Percentiles rank a stretch among this genome's conserved stretches.
Evolutionary conservation across 2,888 invertebrate genomes (phyloP).

Genomic region (Nomada lathburiana): DNA sequence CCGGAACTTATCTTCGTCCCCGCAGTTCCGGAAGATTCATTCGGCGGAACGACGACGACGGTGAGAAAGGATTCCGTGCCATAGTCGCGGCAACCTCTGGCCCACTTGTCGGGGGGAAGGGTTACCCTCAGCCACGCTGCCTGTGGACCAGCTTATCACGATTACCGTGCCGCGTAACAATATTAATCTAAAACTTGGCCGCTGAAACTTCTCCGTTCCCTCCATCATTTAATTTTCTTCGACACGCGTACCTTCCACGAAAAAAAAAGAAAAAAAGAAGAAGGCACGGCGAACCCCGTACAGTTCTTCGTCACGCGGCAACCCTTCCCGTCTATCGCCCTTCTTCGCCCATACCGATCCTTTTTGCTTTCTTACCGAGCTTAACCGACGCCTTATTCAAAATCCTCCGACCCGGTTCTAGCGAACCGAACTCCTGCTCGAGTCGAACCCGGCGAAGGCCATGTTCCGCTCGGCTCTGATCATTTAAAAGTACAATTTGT

Average conservation of each 20-base stretch:
- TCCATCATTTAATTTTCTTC: conserved; percentile 76
- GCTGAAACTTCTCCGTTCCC: conserved; percentile 65
- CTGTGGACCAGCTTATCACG: conserved; percentile 72
- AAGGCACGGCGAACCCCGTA: conserved; percentile 12
- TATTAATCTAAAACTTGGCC: conserved; percentile 78
- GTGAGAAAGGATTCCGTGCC: conserved; percentile 15
- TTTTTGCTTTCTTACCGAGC: conserved; percentile 41
- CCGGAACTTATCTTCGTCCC: conserved; percentile 45
- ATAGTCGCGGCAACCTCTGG: background rate
- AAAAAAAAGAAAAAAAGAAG: conserved; percentile 54
- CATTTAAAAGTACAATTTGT: conserved; percentile 76
- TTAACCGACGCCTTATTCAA: conserved; percentile 66
- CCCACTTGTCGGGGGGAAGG: conserved; percentile 19
- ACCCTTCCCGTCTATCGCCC: background rate
- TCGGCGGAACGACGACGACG: conserved; percentile 35
- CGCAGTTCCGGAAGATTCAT: conserved; percentile 38
- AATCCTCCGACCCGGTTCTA: conserved; percentile 59
- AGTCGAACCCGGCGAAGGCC: conserved; percentile 28
- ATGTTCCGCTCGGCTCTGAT: conserved; percentile 54
- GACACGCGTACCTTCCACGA: conserved; percentile 52
- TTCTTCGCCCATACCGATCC: background rate
- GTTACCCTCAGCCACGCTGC: conserved; percentile 17
- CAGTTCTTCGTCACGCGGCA: conserved; percentile 34
- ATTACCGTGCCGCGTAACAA: conserved; percentile 76
- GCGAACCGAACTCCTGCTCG: conserved; percentile 39